These are phyloP conservation scores for Tribolium freemani DNA, from an alignment of 2,888 invertebrate genomes.

Conservation along the genomic window DNA sequence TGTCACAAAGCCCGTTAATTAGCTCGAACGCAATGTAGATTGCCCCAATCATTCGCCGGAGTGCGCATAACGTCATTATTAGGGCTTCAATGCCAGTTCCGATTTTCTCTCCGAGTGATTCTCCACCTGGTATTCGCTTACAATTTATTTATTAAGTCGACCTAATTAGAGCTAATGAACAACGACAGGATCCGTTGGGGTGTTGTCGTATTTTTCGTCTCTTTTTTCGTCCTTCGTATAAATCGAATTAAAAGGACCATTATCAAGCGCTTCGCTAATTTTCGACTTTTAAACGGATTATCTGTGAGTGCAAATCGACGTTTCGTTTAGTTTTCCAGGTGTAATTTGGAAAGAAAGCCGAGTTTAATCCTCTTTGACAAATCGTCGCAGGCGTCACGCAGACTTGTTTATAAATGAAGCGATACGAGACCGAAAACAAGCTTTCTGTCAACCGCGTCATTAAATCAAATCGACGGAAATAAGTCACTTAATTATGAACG, in stretches of 20 bases:
- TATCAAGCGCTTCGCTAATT: conserved; percentile 31
- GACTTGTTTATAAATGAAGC: conserved; percentile 11
- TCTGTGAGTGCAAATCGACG: conserved; percentile 2
- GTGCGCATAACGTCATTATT: conserved; percentile 4
- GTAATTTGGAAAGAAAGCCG: neutral
- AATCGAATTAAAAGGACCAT: conserved; percentile 26
- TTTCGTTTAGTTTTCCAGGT: neutral
- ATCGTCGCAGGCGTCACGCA: conserved; percentile 5
- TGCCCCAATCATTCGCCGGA: neutral
- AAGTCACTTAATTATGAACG: conserved; percentile 1
- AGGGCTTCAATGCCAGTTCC: neutral
- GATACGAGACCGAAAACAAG: conserved; percentile 18
- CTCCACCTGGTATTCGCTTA: neutral
- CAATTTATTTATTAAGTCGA: conserved; percentile 3
- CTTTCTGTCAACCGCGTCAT: conserved; percentile 1
- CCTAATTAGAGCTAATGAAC: conserved; percentile 15
- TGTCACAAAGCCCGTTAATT: neutral
- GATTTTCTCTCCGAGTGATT: conserved; percentile 15
- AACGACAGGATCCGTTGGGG: conserved; percentile 8
- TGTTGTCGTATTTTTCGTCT: neutral
- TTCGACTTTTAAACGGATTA: conserved; percentile 26
- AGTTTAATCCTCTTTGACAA: conserved; percentile 17
- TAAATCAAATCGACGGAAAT: conserved; percentile 13
- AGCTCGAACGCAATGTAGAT: neutral
- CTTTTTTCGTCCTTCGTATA: neutral